Conservation (phyloP, 2,888 invertebrate genomes). For the Aplocera efformata region DNA sequence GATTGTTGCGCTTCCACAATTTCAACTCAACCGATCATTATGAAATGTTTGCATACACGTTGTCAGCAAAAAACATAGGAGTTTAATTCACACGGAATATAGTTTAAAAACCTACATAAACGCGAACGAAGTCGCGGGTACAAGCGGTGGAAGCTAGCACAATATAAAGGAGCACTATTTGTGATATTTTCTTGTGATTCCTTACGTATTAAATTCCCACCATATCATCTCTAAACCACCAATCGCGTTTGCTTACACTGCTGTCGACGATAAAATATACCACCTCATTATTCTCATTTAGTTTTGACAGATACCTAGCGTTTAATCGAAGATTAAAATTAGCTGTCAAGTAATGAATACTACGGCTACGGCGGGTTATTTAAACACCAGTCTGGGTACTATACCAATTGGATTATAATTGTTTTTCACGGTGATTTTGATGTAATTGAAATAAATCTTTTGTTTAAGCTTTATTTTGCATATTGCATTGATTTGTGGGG, state of each 20-base stretch:
- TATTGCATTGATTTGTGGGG: slow-evolving; percentile 40
- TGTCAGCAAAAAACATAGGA: no score
- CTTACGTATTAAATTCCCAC: not conserved
- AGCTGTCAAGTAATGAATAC: slow-evolving; percentile 63
- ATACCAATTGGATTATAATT: slow-evolving; percentile 69
- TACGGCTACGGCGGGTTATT: slow-evolving; percentile 51
- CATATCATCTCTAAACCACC: slow-evolving; percentile 11
- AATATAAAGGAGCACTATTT: no score
- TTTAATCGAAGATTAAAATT: slow-evolving; percentile 76
- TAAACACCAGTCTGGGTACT: slow-evolving; percentile 51
- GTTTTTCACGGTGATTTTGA: slow-evolving; percentile 74
- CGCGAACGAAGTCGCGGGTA: no score
- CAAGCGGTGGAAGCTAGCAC: no score
- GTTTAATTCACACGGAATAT: no score
- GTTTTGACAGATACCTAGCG: slow-evolving; percentile 53
- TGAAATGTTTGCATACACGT: no score
- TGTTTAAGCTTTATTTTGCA: slow-evolving; percentile 51
- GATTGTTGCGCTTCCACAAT: no score
- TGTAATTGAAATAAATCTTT: slow-evolving; percentile 72
- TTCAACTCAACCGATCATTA: no score
- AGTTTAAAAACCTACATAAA: no score
- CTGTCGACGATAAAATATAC: slow-evolving; percentile 27
- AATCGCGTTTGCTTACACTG: slow-evolving; percentile 23
- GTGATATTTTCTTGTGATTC: no score
- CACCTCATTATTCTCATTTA: slow-evolving; percentile 57